These are phyloP conservation scores for Alectoris magna DNA, from an alignment of 2,797 vertebrate species.

Conservation along the genomic window DNA sequence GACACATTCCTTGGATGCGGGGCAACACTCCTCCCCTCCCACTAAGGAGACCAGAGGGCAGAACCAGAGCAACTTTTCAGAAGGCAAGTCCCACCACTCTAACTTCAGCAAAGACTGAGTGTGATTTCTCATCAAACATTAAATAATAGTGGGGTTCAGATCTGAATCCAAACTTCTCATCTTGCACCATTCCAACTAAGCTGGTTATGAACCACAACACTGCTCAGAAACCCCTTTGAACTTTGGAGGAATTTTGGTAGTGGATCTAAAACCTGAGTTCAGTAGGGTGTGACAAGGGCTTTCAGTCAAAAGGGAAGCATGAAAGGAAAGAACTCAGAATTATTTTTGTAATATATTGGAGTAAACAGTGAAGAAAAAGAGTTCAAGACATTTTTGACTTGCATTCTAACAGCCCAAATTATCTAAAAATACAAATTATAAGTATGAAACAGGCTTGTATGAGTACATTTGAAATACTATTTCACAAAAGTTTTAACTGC, in stretches of 20 bases:
- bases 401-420: conserved; percentile 50
- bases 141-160: conserved; percentile 32
- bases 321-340: conserved; percentile 33
- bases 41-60: background rate
- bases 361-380: conserved; percentile 44
- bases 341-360: conserved; percentile 49
- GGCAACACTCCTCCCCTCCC: background rate
- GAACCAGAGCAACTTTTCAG: background rate
- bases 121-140: conserved; percentile 27
- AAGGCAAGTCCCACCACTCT: background rate
- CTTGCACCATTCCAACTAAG: conserved; percentile 57
- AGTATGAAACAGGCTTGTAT: conserved; percentile 32
- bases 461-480: conserved; percentile 49
- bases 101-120: background rate
- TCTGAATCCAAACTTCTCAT: conserved; percentile 69
- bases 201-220: conserved; percentile 10
- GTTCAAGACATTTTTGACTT: conserved; percentile 30
- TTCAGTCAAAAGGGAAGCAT: conserved; percentile 57
- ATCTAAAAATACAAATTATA: conserved; percentile 68
- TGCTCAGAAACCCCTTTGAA: conserved; percentile 59
- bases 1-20: background rate
- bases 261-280: conserved; percentile 56
- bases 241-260: conserved; percentile 68
- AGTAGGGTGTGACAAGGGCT: conserved; percentile 23
- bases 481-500: conserved; percentile 71